phyloP scores from a whole-genome alignment of 1,140 invertebrate genomes.

The Bradynema listronoti region DNA sequence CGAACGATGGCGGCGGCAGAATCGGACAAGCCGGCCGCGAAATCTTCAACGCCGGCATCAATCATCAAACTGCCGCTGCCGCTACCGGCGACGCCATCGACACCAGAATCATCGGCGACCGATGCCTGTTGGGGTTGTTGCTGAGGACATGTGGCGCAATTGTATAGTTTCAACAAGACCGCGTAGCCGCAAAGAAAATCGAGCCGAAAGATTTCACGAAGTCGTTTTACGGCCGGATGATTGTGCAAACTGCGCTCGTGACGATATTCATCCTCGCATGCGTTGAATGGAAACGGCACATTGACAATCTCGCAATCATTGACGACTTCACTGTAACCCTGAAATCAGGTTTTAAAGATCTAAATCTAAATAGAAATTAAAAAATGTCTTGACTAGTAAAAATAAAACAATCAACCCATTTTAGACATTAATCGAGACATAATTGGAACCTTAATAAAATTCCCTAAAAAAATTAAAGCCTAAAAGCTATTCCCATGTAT shows the following conservation, averaged over 20 bases:
- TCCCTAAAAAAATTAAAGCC: too few relatives aligned
- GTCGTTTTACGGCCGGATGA: conserved; percentile 44
- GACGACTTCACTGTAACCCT: conserved; percentile 47
- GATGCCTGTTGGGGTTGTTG: not conserved
- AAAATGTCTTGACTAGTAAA: too few relatives aligned
- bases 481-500: too few relatives aligned
- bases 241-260: conserved; percentile 30
- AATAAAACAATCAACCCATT: too few relatives aligned
- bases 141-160: not conserved
- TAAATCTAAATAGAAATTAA: too few relatives aligned
- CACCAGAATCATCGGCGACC: not conserved
- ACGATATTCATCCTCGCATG: conserved; percentile 25
- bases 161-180: conserved; percentile 39
- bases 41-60: conserved; percentile 6
- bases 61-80: not conserved
- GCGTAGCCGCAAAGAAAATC: conserved; percentile 50
- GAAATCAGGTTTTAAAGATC: too few relatives aligned
- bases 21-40: not conserved
- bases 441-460: too few relatives aligned
- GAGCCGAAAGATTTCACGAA: conserved; percentile 33
- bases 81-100: not conserved
- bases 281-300: conserved; percentile 52
- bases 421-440: too few relatives aligned
- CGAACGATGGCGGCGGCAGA: too few relatives aligned
- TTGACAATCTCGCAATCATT: conserved; percentile 50